Evolutionary conservation across 2,113 vertebrate species (phyloP), one percentile per base, ranked within the genome.

Genomic region (Cervus canadensis): DNA sequence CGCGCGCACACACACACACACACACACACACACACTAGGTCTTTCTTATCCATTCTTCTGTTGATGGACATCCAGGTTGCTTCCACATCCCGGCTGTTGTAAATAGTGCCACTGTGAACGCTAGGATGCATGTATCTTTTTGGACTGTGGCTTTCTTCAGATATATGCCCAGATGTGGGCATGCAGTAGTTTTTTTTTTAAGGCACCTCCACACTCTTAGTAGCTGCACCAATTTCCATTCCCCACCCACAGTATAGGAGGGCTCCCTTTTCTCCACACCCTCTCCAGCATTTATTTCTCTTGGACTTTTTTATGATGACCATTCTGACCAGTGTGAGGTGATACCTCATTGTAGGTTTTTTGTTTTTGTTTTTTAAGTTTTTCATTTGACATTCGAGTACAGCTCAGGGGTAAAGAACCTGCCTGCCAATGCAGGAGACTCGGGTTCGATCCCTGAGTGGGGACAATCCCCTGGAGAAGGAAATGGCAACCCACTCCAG

Each of bases 131-230:
- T 10, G 21, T 40, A 5, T 56, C n/a, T 26, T 36, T 40, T 16
- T 1, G 0, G 33, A 16, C n/a, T 15, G 23, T 4, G 3, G 52
- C 23, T 10, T 56, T 26, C 52, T 26, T 9, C n/a, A 14, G 52
- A 26, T 57, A 26, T 0, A 56, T 26, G n/a, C 52, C 81, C 13
- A 15, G 52, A 25, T 56, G n/a, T 26, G 81, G n/a, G 52, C 52
- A 15, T 16, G 52, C 0, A 1, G 52, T 36, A 36, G 33, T 25
- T 83, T 54, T 13, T 6, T 10, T 33, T 25, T 54, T 25, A 15
- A 82, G 50, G 12, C 9, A 36, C 6, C 50, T 36, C 13, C 81
- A 26, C n/a, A 3, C 81, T 84, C 81, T 26, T 14, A 40, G n/a
- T 16, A 33, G 52, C 45, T 50, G 78, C 45, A 30, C 78, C 78